Base-by-base conservation (phyloP, 2,888 invertebrate species). In the Lasius platythorax region DNA sequence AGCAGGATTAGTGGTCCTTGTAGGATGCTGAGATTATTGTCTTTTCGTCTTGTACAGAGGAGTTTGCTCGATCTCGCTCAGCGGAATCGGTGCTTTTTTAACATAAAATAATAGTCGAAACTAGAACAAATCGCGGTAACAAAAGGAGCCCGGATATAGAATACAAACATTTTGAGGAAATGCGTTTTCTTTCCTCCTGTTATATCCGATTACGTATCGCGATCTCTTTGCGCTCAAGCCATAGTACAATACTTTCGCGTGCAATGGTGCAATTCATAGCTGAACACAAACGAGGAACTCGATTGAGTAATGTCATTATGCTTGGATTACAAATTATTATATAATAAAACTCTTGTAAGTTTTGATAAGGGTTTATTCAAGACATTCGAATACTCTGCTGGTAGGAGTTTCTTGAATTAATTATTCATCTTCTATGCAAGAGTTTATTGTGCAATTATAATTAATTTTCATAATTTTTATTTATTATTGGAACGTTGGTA, bases 21-120 rank as follows among this genome's bases (percentile, higher is more conserved):
- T 89, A 82, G 87, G 88, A 91, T 90, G 86, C 91, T 90, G 91
- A 91, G 87, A 91, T 91, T 91, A 84, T 53, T 76, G 12, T 87
- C 75, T 88, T 91, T 85, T 81, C 46, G 33, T 73, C 81, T 85
- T 53, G 87, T 78, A 67, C 87, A 70, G 85, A 84, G 83, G 82
- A 88, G 68, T 84, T 79, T n/a, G 58, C 53, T 58, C 84, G 88
- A 90, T 92, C 87, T 91, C 90, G 58, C 12, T 86, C 85, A 87
- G 84, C 46, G 70, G 88, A 70, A 87, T 86, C 85, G 87, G 74
- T 89, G 43, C 64, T 75, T 83, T 86, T 78, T 86, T 84, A 78
- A 84, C 86, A 68, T 89, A 83, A 87, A 88, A 70, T 86, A 86
- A 90, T 85, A 90, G 85, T 87, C 74, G 61, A 83, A 78, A 70